Conservation (phyloP, 2,888 invertebrate species). For the Diaperis boleti region DNA sequence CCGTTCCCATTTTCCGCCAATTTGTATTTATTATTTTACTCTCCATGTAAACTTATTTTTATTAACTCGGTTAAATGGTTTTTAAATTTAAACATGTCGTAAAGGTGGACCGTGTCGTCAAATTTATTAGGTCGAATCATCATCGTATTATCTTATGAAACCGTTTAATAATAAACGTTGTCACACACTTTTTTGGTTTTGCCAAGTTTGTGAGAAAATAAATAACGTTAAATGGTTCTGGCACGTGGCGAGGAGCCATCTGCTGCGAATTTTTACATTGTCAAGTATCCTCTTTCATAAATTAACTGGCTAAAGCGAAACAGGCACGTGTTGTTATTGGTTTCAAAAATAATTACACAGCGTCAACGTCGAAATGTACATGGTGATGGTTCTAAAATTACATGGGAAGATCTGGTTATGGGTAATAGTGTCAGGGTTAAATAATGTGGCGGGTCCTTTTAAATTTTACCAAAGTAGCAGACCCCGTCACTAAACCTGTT, state of each 20-base stretch:
- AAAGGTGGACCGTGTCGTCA: conserved; percentile 1
- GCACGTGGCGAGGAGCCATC: background rate
- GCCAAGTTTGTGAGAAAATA: conserved; percentile 2
- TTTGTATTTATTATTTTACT: conserved; percentile 9
- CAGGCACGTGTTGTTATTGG: conserved; percentile 2
- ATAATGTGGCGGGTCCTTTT: background rate
- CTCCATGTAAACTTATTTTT: background rate
- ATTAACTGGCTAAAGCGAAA: background rate
- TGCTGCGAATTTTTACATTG: conserved; percentile 3
- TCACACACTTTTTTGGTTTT: background rate
- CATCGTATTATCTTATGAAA: background rate
- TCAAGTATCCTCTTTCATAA: conserved; percentile 5
- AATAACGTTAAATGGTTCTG: background rate
- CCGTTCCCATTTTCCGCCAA: conserved; percentile 14
- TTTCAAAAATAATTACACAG: conserved; percentile 19
- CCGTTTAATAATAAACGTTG: conserved; percentile 6
- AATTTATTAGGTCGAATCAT: background rate
- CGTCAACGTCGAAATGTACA: background rate
- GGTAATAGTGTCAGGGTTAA: conserved; percentile 8
- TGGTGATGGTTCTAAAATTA: background rate
- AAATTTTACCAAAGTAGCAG: background rate
- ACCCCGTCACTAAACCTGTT: background rate
- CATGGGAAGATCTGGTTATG: conserved; percentile 7
- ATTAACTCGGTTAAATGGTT: background rate
- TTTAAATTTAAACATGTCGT: conserved; percentile 5